These are phyloP conservation scores for Periplaneta americana DNA, from an alignment of 1,140 invertebrate genomes.

Conservation along the genomic window DNA sequence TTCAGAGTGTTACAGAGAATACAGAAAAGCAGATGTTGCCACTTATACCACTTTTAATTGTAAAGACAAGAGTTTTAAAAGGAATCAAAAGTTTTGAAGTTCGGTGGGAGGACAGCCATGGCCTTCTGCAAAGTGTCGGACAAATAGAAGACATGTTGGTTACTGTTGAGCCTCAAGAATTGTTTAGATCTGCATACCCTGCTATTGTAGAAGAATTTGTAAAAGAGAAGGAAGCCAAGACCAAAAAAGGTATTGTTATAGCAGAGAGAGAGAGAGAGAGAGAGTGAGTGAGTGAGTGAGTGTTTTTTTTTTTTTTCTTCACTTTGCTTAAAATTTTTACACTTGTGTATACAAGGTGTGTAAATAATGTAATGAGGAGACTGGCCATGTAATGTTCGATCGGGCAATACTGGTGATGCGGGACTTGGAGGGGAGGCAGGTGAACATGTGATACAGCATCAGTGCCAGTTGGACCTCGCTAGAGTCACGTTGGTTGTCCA, in stretches of 20 bases:
- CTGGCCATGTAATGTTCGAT: too few relatives aligned
- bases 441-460: too few relatives aligned
- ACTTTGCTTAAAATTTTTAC: too few relatives aligned
- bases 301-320: too few relatives aligned
- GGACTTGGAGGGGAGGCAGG: too few relatives aligned
- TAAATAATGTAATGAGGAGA: too few relatives aligned
- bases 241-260: not conserved
- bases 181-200: slow-evolving; percentile 60
- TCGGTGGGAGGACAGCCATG: slow-evolving; percentile 50
- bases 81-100: slow-evolving; percentile 58
- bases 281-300: too few relatives aligned
- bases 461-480: too few relatives aligned
- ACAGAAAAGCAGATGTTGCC: slow-evolving; percentile 23
- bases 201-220: slow-evolving; percentile 53
- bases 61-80: slow-evolving; percentile 54
- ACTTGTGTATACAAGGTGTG: too few relatives aligned
- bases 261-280: too few relatives aligned
- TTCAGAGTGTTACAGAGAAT: slow-evolving; percentile 26
- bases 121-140: slow-evolving; percentile 48
- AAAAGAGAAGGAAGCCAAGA: slow-evolving; percentile 41
- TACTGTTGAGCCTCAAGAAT: slow-evolving; percentile 60
- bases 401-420: too few relatives aligned
- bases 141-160: slow-evolving; percentile 30
- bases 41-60: slow-evolving; percentile 45
- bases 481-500: too few relatives aligned